Evolutionary conservation across 2,113 vertebrate species (phyloP).

Genomic region (Lates calcarifer): DNA sequence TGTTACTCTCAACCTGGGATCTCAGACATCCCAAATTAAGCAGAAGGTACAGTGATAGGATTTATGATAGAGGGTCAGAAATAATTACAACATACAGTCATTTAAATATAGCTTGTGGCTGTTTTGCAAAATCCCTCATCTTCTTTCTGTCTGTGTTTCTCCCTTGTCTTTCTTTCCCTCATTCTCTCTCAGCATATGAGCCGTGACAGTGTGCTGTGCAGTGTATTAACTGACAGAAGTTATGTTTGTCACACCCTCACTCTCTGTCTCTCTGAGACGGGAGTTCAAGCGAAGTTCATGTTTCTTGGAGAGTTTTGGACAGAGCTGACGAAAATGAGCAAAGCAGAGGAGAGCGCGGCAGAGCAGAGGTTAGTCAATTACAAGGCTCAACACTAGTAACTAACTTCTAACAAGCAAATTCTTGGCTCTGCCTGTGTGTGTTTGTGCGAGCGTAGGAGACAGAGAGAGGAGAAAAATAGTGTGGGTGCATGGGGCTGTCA

Average conservation of each 20-base stretch:
- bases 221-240: slow-evolving; percentile 54
- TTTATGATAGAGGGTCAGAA: slow-evolving; percentile 52
- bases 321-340: slow-evolving; percentile 63
- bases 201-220: slow-evolving; percentile 7
- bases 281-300: slow-evolving; percentile 79
- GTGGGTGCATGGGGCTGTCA: slow-evolving; percentile 36
- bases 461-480: slow-evolving; percentile 19
- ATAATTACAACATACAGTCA: slow-evolving; percentile 53
- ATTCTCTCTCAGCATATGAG: slow-evolving; percentile 27
- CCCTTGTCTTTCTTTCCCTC: not conserved
- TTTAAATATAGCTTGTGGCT: slow-evolving; percentile 55
- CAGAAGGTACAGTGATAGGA: slow-evolving; percentile 41
- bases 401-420: slow-evolving; percentile 76
- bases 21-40: slow-evolving; percentile 42
- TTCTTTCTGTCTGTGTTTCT: slow-evolving; percentile 8
- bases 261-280: slow-evolving; percentile 44
- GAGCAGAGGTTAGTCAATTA: slow-evolving; percentile 80
- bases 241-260: slow-evolving; percentile 67
- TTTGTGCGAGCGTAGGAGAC: slow-evolving; percentile 29
- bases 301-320: slow-evolving; percentile 77
- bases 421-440: slow-evolving; percentile 52
- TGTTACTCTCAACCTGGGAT: slow-evolving; percentile 14
- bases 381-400: slow-evolving; percentile 75
- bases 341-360: slow-evolving; percentile 70
- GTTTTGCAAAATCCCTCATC: slow-evolving; percentile 42